Evolutionary conservation across 2,113 vertebrate species (phyloP).

Genomic region (Neodontobutis hainanensis): DNA sequence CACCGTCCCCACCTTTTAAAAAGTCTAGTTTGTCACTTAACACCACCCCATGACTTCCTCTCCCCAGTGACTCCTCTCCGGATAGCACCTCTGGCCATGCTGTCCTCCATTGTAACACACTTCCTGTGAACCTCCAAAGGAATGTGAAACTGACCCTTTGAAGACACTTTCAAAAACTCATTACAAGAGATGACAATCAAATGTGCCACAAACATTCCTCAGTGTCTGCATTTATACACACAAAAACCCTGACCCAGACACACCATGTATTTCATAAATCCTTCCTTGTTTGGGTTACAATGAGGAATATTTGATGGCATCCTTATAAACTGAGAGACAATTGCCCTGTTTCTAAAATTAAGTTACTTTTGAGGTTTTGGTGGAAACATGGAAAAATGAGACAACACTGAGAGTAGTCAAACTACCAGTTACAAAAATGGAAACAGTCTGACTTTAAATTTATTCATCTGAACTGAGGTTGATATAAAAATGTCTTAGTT

Average conservation of each 20-base stretch:
- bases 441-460: conserved; percentile 65
- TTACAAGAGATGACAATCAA: conserved; percentile 56
- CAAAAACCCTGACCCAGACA: conserved; percentile 16
- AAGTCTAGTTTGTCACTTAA: conserved; percentile 67
- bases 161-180: conserved; percentile 59
- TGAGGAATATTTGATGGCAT: conserved; percentile 43
- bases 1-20: conserved; percentile 62
- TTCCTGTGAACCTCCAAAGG: conserved; percentile 75
- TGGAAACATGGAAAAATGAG: conserved; percentile 59
- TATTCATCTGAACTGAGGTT: conserved; percentile 40
- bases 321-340: conserved; percentile 28
- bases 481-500: conserved; percentile 47
- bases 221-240: conserved; percentile 27
- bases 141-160: conserved; percentile 68
- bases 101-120: conserved; percentile 69
- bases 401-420: conserved; percentile 52
- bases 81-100: conserved; percentile 71
- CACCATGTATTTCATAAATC: conserved; percentile 24
- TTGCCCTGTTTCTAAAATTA: conserved; percentile 45
- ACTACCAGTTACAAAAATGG: conserved; percentile 64
- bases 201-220: conserved; percentile 36
- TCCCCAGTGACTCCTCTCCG: conserved; percentile 31
- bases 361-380: conserved; percentile 56
- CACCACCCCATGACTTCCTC: conserved; percentile 73
- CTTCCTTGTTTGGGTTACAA: conserved; percentile 26